Base-by-base conservation (phyloP, 2,797 vertebrate genomes). In the Eupleurogrammus muticus region DNA sequence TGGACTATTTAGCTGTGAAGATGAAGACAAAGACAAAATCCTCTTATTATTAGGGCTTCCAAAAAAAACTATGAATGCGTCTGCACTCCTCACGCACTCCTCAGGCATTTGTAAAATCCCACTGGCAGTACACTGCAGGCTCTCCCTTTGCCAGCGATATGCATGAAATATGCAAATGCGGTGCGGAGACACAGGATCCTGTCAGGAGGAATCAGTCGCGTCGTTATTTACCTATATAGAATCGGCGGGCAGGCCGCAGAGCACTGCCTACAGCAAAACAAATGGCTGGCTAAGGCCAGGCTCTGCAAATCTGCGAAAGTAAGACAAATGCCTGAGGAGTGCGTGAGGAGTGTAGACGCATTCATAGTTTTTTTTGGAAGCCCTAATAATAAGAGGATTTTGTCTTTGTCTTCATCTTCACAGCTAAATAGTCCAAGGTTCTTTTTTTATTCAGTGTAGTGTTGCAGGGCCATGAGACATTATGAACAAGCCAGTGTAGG, bases 151-250 rank as follows among this genome's bases (percentile, higher is more conserved):
- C 36, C 11, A 50, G 54, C 56, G 60, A 62, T 77, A 85, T 83
- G 64, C 83, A 84, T 76, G n/a, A n/a, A n/a, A n/a, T n/a, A n/a
- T n/a, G n/a, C n/a, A n/a, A n/a, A n/a, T n/a, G n/a, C n/a, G n/a
- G n/a, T n/a, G n/a, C n/a, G n/a, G n/a, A n/a, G n/a, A n/a, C n/a
- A 87, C 82, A 78, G 81, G 50, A 54, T 51, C 78, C 68, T 53
- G 82, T 49, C n/a, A n/a, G n/a, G n/a, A n/a, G n/a, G n/a, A n/a
- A n/a, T n/a, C n/a, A n/a, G n/a, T n/a, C n/a, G n/a, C n/a, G n/a
- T n/a, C n/a, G n/a, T n/a, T n/a, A n/a, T n/a, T n/a, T n/a, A n/a
- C n/a, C n/a, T n/a, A n/a, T n/a, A n/a, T n/a, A n/a, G n/a, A n/a
- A n/a, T n/a, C n/a, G n/a, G n/a, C n/a, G n/a, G n/a, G n/a, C n/a